A percentile compares a stretch with the other conserved stretches of the same genome.
These are phyloP conservation scores for Epirrhoe alternata DNA, from an alignment of 2,888 invertebrate genomes.

Conservation along the genomic window DNA sequence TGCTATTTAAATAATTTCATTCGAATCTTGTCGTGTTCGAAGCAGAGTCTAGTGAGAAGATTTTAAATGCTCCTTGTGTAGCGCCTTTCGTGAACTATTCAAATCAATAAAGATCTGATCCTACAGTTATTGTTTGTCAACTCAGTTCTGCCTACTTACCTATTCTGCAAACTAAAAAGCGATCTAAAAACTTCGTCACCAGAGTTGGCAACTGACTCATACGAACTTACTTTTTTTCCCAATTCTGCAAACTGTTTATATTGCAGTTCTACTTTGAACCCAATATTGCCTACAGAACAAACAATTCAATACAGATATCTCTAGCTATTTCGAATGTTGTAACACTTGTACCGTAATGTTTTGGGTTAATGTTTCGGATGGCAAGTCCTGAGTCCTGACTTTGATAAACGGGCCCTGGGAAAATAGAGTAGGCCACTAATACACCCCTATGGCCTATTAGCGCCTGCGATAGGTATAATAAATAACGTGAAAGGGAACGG, in stretches of 20 bases:
- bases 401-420: conserved; percentile 43
- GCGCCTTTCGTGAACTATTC: background rate
- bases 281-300: conserved; percentile 23
- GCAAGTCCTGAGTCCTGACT: conserved; percentile 36
- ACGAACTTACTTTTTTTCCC: no score
- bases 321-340: conserved; percentile 30
- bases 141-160: background rate
- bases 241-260: background rate
- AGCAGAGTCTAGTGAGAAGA: no score
- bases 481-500: conserved; percentile 42
- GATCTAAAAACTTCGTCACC: no score
- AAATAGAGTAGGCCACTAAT: conserved; percentile 47
- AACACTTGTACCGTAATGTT: conserved; percentile 39
- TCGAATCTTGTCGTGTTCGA: no score
- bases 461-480: conserved; percentile 42
- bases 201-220: no score
- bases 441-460: conserved; percentile 45
- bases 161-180: no score
- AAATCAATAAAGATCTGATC: background rate
- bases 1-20: no score
- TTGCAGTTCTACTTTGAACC: conserved; percentile 7
- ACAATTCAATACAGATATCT: conserved; percentile 15
- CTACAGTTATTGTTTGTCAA: background rate
- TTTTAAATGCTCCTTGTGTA: no score
- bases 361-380: conserved; percentile 41